Conservation (phyloP, 2,113 vertebrate genomes). For the Alethe diademata region DNA sequence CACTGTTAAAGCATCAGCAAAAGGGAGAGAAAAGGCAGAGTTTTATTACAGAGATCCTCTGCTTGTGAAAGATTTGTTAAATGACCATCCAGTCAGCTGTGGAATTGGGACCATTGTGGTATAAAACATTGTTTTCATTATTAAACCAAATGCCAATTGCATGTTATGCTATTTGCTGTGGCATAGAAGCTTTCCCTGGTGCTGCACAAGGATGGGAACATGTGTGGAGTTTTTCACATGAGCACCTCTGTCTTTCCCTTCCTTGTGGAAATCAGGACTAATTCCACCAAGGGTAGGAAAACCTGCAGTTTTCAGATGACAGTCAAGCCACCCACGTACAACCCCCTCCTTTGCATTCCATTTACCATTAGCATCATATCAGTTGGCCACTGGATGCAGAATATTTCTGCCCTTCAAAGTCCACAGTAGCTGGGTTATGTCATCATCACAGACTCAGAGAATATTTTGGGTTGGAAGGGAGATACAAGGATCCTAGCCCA, state of each 20-base stretch:
- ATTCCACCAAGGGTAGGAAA: background rate
- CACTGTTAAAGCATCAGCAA: background rate
- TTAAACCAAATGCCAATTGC: background rate
- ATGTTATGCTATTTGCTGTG: rapidly evolving
- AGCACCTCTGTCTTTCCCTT: background rate
- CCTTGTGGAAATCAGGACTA: background rate
- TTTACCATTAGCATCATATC: rapidly evolving
- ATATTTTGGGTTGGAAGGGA: background rate
- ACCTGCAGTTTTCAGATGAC: background rate
- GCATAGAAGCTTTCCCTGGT: background rate
- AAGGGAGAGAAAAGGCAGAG: background rate
- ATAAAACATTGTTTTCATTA: background rate
- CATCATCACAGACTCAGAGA: background rate
- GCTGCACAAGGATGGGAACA: background rate
- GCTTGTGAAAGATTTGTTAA: background rate
- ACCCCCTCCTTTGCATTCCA: background rate
- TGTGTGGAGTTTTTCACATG: rapidly evolving
- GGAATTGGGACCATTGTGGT: background rate
- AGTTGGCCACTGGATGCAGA: background rate
- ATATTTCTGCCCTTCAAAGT: background rate
- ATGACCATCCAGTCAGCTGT: rapidly evolving
- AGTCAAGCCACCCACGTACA: background rate
- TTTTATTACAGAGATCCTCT: background rate
- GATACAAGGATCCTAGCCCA: background rate
- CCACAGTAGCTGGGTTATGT: background rate